Conservation (phyloP, 2,888 invertebrate genomes). For the Tholera decimalis region DNA sequence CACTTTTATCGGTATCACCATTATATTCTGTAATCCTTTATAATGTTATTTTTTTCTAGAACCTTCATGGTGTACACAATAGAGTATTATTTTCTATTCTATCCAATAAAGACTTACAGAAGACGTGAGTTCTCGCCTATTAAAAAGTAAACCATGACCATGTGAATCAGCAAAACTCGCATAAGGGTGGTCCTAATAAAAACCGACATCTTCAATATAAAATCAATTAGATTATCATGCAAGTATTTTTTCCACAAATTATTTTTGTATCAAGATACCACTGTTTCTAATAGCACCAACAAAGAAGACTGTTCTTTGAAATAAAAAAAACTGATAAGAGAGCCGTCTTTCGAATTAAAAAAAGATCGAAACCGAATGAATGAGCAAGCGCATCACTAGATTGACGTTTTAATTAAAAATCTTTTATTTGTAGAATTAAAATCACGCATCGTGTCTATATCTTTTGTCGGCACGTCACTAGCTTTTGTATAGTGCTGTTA, state of each 20-base stretch:
- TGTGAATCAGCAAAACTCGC: background rate
- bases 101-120: background rate
- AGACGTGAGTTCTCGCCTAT: background rate
- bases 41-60: too few relatives aligned
- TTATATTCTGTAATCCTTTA: too few relatives aligned
- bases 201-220: background rate
- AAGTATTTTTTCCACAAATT: conserved; percentile 3
- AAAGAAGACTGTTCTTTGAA: conserved; percentile 5
- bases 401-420: conserved; percentile 83
- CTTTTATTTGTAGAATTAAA: conserved; percentile 78
- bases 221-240: conserved; percentile 6
- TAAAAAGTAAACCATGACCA: background rate
- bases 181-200: conserved; percentile 3
- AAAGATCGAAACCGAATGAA: conserved; percentile 43
- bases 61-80: background rate
- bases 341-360: conserved; percentile 27
- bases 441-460: conserved; percentile 69
- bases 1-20: too few relatives aligned
- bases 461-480: conserved; percentile 77
- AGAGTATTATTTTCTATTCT: background rate
- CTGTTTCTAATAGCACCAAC: conserved; percentile 14
- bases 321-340: conserved; percentile 30
- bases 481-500: conserved; percentile 76
- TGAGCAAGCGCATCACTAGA: conserved; percentile 69
- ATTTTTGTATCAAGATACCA: conserved; percentile 38